phyloP scores from a whole-genome alignment of 1,140 invertebrate genomes.

The Bactericera cockerelli region DNA sequence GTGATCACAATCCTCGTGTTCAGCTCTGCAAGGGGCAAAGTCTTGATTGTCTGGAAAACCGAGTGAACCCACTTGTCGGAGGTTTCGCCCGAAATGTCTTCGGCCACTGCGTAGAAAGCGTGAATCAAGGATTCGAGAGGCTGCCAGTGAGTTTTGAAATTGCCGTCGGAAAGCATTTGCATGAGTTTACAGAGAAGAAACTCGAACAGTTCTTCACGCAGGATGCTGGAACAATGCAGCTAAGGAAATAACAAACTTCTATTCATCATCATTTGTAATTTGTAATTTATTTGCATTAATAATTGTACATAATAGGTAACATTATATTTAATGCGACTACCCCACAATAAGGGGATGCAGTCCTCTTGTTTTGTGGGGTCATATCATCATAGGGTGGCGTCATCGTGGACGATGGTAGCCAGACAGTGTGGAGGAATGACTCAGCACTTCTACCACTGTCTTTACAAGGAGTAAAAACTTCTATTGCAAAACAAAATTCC shows the following conservation, averaged over 20 bases:
- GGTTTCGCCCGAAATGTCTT: constrained; percentile 49
- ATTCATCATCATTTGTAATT: constrained; percentile 8
- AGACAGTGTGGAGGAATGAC: too few relatives aligned
- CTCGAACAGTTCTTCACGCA: constrained; percentile 49
- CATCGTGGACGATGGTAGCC: too few relatives aligned
- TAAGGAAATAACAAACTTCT: constrained; percentile 29
- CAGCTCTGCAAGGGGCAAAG: constrained; percentile 45
- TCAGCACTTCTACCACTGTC: too few relatives aligned
- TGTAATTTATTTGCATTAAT: too few relatives aligned
- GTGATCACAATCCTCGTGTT: constrained; percentile 43
- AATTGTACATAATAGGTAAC: too few relatives aligned
- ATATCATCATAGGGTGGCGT: too few relatives aligned
- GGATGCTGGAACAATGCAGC: constrained; percentile 69
- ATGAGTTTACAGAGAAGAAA: constrained; percentile 30
- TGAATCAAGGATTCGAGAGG: constrained; percentile 63
- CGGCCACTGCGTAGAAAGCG: constrained; percentile 63
- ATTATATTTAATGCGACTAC: too few relatives aligned
- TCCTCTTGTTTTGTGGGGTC: too few relatives aligned
- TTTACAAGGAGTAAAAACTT: too few relatives aligned
- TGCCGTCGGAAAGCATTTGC: background rate
- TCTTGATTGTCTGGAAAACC: constrained; percentile 44
- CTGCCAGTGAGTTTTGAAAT: constrained; percentile 33
- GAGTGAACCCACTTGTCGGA: constrained; percentile 43
- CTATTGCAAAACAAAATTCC: background rate
- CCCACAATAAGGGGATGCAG: too few relatives aligned